phyloP scores from a whole-genome alignment of 2,888 invertebrate genomes.

The Micropterix aruncella region DNA sequence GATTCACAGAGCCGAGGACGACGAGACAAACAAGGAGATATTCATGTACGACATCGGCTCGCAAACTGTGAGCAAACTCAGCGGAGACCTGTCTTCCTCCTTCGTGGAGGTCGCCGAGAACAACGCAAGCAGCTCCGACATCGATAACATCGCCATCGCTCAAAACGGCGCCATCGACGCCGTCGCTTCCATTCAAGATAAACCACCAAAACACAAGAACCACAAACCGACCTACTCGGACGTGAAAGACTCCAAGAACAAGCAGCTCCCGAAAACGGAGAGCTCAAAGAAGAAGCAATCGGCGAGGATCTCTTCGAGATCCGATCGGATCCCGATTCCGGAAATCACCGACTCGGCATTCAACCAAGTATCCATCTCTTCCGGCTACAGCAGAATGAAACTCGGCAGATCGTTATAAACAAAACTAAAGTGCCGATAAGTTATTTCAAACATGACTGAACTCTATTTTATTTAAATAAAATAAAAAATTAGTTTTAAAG shows the following conservation, averaged over 20 bases:
- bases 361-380: conserved; percentile 33
- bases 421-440: conserved; percentile 4
- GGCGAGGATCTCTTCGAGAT: conserved; percentile 24
- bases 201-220: conserved; percentile 8
- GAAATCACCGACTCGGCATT: conserved; percentile 23
- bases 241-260: conserved; percentile 6
- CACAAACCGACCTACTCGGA: conserved; percentile 10
- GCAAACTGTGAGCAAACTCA: conserved; percentile 60
- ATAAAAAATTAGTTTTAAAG: conserved; percentile 8
- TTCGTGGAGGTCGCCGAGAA: conserved; percentile 81
- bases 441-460: neutral
- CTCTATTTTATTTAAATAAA: conserved; percentile 11
- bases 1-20: conserved; percentile 29
- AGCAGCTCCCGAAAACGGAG: neutral
- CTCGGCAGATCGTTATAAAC: conserved; percentile 27
- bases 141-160: conserved; percentile 40
- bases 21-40: conserved; percentile 54
- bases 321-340: conserved; percentile 38
- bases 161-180: conserved; percentile 33
- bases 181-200: conserved; percentile 18
- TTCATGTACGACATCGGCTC: conserved; percentile 75
- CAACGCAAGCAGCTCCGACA: conserved; percentile 55
- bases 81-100: conserved; percentile 69
- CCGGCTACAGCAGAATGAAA: conserved; percentile 39
- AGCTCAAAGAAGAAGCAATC: conserved; percentile 12